Percentiles rank a stretch among this genome's conserved stretches.
These are phyloP conservation scores for Cercocebus atys DNA, from an alignment of 2,113 vertebrate species.

Conservation along the genomic window DNA sequence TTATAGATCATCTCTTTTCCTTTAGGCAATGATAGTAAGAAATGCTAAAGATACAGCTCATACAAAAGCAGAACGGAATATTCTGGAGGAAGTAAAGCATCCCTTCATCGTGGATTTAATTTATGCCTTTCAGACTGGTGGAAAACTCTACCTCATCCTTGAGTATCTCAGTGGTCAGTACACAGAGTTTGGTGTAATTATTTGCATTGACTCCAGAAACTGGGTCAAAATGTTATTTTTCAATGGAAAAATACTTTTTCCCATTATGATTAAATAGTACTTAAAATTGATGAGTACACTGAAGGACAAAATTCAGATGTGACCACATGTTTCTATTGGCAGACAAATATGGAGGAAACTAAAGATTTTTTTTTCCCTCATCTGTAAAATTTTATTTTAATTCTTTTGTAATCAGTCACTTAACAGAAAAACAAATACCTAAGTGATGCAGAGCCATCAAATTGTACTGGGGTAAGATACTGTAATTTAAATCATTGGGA, in stretches of 20 bases:
- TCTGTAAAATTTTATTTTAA: constrained; percentile 57
- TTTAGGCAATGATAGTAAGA: constrained; percentile 97
- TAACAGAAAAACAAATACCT: constrained; percentile 24
- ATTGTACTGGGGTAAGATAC: constrained; percentile 30
- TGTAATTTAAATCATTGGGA: constrained; percentile 42
- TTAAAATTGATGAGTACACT: constrained; percentile 45
- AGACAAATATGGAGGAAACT: constrained; percentile 36
- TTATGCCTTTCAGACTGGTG: constrained; percentile 99
- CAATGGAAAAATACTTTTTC: constrained; percentile 47
- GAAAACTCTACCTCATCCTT: constrained; percentile 99
- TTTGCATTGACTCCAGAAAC: constrained; percentile 64
- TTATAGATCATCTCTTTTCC: constrained; percentile 74
- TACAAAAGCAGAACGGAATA: constrained; percentile 98
- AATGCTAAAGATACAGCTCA: constrained; percentile 99
- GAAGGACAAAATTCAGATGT: constrained; percentile 45
- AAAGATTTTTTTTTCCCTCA: constrained; percentile 17
- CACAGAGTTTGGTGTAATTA: constrained; percentile 62
- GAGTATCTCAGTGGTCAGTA: constrained; percentile 98
- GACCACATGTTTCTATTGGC: constrained; percentile 50
- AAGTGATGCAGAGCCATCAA: background rate
- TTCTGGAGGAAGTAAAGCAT: constrained; percentile 98
- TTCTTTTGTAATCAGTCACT: constrained; percentile 28
- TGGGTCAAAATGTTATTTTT: constrained; percentile 56
- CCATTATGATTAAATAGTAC: constrained; percentile 1
- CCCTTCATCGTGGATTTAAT: constrained; percentile 99